A percentile compares a stretch with the other conserved stretches of the same genome.
Conservation (phyloP, 2,888 invertebrate species). For the Synanthedon andrenaeformis region DNA sequence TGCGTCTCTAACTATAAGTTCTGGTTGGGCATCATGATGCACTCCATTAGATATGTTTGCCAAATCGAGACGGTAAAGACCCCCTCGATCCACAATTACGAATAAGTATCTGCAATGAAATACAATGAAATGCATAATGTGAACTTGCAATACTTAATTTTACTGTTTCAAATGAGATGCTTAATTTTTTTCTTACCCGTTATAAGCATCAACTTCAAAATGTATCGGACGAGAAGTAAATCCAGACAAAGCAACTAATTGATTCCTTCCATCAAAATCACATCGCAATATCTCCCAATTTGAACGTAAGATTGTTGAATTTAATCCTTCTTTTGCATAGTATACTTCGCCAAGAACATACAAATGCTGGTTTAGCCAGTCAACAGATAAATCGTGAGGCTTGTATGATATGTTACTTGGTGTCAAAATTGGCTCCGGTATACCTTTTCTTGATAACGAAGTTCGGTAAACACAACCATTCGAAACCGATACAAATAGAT, state of each 20-base stretch:
- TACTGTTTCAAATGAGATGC: not conserved
- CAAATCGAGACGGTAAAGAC: slow-evolving; percentile 81
- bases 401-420: slow-evolving; percentile 72
- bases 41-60: slow-evolving; percentile 82
- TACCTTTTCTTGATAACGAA: slow-evolving; percentile 53
- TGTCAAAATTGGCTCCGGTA: slow-evolving; percentile 63
- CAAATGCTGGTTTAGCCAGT: slow-evolving; percentile 89
- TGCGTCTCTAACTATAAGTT: slow-evolving; percentile 74
- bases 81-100: slow-evolving; percentile 58
- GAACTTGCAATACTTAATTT: not conserved
- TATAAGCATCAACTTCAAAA: slow-evolving; percentile 91
- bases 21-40: slow-evolving; percentile 75
- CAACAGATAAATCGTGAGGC: slow-evolving; percentile 81
- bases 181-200: slow-evolving; percentile 74
- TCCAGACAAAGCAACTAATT: slow-evolving; percentile 78
- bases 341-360: slow-evolving; percentile 84
- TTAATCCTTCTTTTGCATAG: slow-evolving; percentile 42
- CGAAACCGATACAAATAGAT: slow-evolving; percentile 83
- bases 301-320: slow-evolving; percentile 27
- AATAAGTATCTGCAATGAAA: slow-evolving; percentile 76
- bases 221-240: slow-evolving; percentile 79
- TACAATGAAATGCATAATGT: slow-evolving; percentile 6
- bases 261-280: slow-evolving; percentile 78
- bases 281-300: slow-evolving; percentile 83
- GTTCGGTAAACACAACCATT: slow-evolving; percentile 73